Percentiles rank a stretch among this genome's conserved stretches.
Conservation (phyloP, 2,888 invertebrate genomes). For the Tethea ocularis region DNA sequence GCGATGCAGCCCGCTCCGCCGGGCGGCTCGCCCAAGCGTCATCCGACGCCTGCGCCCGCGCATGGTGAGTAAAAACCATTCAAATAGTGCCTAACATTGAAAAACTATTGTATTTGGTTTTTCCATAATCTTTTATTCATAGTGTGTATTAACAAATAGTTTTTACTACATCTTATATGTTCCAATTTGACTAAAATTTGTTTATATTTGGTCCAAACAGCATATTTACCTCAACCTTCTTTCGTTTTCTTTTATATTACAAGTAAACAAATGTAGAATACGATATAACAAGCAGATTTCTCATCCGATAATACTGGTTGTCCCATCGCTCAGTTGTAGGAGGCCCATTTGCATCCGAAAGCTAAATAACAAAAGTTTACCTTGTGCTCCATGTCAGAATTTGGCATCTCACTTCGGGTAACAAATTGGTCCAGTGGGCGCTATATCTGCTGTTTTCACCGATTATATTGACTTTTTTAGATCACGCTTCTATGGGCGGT, state of each 20-base stretch:
- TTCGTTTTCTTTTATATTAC: neutral
- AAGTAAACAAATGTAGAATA: neutral
- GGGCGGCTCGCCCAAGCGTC: slow-evolving; percentile 79
- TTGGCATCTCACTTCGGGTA: neutral
- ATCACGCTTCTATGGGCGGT: slow-evolving; percentile 3
- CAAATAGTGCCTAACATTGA: neutral
- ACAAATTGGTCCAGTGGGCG: neutral
- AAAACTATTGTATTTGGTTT: neutral
- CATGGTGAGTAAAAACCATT: slow-evolving; percentile 47
- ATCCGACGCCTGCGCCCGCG: slow-evolving; percentile 55
- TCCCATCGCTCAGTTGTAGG: slow-evolving; percentile 10
- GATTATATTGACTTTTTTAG: slow-evolving; percentile 8
- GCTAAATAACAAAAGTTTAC: slow-evolving; percentile 5
- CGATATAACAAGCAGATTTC: neutral
- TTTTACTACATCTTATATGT: neutral
- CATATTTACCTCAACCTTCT: neutral
- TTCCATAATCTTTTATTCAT: neutral
- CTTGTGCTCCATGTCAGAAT: slow-evolving; percentile 9
- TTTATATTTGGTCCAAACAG: neutral
- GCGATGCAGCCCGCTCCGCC: slow-evolving; percentile 81
- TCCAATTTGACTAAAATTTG: neutral
- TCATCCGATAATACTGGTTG: slow-evolving; percentile 12
- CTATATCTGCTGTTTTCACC: slow-evolving; percentile 5
- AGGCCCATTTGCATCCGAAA: slow-evolving; percentile 3
- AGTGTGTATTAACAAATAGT: neutral